Evolutionary conservation across 2,113 vertebrate species (phyloP), one percentile per base, ranked within the genome.

Genomic region (Lamprotornis superbus): DNA sequence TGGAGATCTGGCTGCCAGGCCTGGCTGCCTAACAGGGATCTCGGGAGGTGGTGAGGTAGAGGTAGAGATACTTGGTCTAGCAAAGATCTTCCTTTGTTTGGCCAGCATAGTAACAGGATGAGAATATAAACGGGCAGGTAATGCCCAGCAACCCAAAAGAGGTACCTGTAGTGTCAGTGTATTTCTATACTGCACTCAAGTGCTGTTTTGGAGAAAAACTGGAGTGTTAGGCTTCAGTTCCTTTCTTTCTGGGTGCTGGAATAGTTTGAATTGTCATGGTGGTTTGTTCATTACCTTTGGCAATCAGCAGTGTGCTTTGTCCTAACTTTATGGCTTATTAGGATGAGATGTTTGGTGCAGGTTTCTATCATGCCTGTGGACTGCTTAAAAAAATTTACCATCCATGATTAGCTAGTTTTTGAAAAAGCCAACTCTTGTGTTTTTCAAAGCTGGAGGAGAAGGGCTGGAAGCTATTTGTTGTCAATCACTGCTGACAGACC

Each of bases 11-110:
- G 83, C 75, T 94, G 91, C 78, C 77, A 52, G 68, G 87, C 65
- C 86, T 94, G 55, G 74, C 89, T 60, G 70, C 35, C 4, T 83
- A 81, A 15, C 79, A 71, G 94, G 60, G 71, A 90, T 50, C 68
- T 92, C 35, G 0, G 93, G 52, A 97, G 93, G 93, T 92, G 60
- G 21, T 90, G 89, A 96, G 92, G 92, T 70, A 83, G 86, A 90
- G 21, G 22, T 90, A 74, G 95, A 92, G 37, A 47, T 35, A 12
- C 37, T 77, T 27, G 55, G 68, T 84, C 68, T 40, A 52, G 79
- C 85, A 67, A 81, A 92, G 73, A n/a, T 37, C 52, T 71, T n/a
- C 40, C 83, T 89, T 88, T 56, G 25, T 90, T 68, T 70, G 92
- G 30, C 77, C 67, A 81, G 37, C 18, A 11, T 4, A 81, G 57